Percentiles rank a stretch among this genome's conserved stretches.
Evolutionary conservation across 1,140 invertebrate species (phyloP).

Genomic region (Sinella curviseta): DNA sequence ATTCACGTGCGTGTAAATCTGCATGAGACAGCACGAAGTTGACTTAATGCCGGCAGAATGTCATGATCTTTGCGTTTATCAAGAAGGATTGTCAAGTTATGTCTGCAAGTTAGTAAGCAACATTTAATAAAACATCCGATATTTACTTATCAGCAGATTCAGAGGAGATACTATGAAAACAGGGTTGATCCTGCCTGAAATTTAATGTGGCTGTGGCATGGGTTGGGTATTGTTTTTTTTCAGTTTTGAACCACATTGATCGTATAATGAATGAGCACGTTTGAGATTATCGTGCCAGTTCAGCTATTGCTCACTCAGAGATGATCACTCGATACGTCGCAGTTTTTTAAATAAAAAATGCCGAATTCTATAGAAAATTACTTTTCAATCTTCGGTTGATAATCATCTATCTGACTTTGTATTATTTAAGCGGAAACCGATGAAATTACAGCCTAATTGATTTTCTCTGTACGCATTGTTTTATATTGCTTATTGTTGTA

Average conservation of each 20-base stretch:
- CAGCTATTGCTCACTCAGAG: too few relatives aligned
- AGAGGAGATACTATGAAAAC: too few relatives aligned
- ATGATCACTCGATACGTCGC: too few relatives aligned
- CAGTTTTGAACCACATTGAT: not conserved
- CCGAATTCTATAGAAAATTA: not conserved
- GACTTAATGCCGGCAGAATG: conserved; percentile 17
- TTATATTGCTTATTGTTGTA: not conserved
- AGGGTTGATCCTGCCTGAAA: too few relatives aligned
- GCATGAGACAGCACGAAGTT: conserved; percentile 22
- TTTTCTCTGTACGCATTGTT: not conserved
- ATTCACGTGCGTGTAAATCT: conserved; percentile 21
- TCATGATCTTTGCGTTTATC: conserved; percentile 17
- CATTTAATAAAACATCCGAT: not conserved
- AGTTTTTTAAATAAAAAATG: not conserved
- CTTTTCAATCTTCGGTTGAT: not conserved
- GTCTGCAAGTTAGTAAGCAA: not conserved
- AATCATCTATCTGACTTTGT: too few relatives aligned
- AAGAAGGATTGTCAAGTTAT: conserved; percentile 8
- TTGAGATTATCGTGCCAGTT: conserved; percentile 8
- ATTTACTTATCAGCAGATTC: not conserved
- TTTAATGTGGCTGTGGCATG: not conserved
- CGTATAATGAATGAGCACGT: conserved; percentile 5
- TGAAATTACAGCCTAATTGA: conserved; percentile 9
- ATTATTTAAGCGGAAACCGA: not conserved
- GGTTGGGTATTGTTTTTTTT: not conserved